A percentile compares a stretch with the other conserved stretches of the same genome.
Evolutionary conservation across 2,113 vertebrate species (phyloP).

Genomic region (Brienomyrus longianalis): DNA sequence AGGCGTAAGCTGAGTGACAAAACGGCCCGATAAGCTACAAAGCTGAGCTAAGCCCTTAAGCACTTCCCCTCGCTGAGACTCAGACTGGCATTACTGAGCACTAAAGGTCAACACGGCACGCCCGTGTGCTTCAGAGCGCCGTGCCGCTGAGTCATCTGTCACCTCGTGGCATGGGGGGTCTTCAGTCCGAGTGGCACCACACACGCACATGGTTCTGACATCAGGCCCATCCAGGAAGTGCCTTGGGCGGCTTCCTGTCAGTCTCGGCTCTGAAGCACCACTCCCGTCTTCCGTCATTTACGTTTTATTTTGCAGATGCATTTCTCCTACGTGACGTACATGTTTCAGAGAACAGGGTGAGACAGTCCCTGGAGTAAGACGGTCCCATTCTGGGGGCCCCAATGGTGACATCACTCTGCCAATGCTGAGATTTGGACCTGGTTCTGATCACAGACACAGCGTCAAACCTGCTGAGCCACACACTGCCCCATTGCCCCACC

Average conservation of each 20-base stretch:
- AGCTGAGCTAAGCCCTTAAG: constrained; percentile 25
- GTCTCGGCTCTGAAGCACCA: background rate
- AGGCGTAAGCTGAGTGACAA: constrained; percentile 19
- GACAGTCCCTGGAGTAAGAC: background rate
- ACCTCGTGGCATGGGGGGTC: background rate
- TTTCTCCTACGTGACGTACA: background rate
- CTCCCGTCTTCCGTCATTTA: background rate
- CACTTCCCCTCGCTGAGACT: constrained; percentile 10
- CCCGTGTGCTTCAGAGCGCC: background rate
- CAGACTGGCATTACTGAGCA: constrained; percentile 14
- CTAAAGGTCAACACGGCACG: constrained; percentile 9
- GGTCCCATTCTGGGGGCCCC: background rate
- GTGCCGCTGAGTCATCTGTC: background rate
- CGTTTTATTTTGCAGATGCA: background rate
- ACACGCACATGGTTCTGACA: background rate
- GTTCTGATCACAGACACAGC: background rate
- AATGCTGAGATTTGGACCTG: background rate
- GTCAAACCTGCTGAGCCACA: background rate
- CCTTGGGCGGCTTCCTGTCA: background rate
- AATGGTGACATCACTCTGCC: background rate
- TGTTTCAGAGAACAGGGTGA: background rate
- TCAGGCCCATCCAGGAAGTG: background rate
- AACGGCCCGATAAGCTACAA: constrained; percentile 22
- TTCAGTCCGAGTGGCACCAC: background rate
- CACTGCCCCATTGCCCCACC: background rate